Base-by-base conservation (phyloP, 2,113 vertebrate genomes). In the Machaerirhynchus nigripectus region DNA sequence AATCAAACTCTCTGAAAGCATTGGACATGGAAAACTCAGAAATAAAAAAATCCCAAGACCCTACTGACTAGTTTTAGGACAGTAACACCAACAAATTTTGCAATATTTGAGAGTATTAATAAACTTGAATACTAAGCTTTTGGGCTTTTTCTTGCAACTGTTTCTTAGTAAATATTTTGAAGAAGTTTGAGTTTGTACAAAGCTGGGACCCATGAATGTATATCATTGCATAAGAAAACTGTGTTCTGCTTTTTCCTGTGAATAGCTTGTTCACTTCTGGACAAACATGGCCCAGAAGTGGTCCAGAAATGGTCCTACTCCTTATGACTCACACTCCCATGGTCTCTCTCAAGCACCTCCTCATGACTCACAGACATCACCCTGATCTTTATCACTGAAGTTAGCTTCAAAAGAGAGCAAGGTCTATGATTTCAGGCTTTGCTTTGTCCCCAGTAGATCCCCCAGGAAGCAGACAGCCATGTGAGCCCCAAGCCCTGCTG, bases 301-400 rank as follows among this genome's bases (percentile, higher is more conserved):
- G 39, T 44, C 57, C 46, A 60, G 55, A 69, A 87, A 53, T 33
- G 46, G 18, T 33, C 55, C 30, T 56, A 3, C n/a, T 85, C 10
- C 14, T 39, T 53, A 5, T 94, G 95, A 96, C 69, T 94, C 93
- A 94, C 21, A 2, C 44, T 69, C 92, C 47, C 19, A 27, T 79
- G 92, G 80, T 90, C 49, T 90, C 81, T 82, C 57, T 90, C 49
- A 30, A 22, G 80, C 86, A 94, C 85, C 90, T 96, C 39, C 79
- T 70, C 40, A 18, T 96, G 95, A 96, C 73, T 95, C 95, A 90
- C 39, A 89, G 40, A 30, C 77, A 84, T 56, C 73, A 81, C 69
- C 35, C 90, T 64, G 71, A 68, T 84, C 68, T 78, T 59, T 81
- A 89, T 93, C 88, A 74, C 50, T 13, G 47, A 84, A 49, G 40